Evolutionary conservation across 2,113 vertebrate genomes (phyloP).

Genomic region (Nycticorax nycticorax): DNA sequence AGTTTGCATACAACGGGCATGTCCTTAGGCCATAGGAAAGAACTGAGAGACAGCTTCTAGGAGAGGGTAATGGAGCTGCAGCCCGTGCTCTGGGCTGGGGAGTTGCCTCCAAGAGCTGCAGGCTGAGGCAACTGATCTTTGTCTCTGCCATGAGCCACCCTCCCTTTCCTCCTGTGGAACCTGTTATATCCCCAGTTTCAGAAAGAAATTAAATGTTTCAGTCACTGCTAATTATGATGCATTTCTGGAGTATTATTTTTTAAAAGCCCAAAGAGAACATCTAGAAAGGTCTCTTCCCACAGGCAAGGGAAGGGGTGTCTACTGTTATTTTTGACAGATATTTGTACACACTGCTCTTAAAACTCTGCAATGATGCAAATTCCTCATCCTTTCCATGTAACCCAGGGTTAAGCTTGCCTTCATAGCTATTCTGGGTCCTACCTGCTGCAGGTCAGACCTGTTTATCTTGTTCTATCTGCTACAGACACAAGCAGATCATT

Average conservation of each 20-base stretch:
- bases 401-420: too few relatives aligned
- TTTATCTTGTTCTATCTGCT: not conserved
- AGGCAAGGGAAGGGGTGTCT: not conserved
- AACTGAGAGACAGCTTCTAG: not conserved
- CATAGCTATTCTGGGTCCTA: not conserved
- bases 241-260: not conserved
- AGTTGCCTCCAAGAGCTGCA: not conserved
- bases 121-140: too few relatives aligned
- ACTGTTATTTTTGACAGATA: not conserved
- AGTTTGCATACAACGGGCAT: not conserved
- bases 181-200: accelerated
- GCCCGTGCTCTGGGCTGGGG: accelerated
- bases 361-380: not conserved
- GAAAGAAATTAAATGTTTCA: not conserved
- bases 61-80: not conserved
- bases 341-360: not conserved
- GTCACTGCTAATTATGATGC: not conserved
- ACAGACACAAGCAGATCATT: too few relatives aligned
- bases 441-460: not conserved
- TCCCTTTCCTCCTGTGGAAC: not conserved
- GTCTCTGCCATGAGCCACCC: not conserved
- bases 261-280: not conserved
- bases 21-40: not conserved
- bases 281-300: not conserved
- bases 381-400: not conserved